Conservation (phyloP, 2,888 invertebrate genomes). For the Desoria tigrina region DNA sequence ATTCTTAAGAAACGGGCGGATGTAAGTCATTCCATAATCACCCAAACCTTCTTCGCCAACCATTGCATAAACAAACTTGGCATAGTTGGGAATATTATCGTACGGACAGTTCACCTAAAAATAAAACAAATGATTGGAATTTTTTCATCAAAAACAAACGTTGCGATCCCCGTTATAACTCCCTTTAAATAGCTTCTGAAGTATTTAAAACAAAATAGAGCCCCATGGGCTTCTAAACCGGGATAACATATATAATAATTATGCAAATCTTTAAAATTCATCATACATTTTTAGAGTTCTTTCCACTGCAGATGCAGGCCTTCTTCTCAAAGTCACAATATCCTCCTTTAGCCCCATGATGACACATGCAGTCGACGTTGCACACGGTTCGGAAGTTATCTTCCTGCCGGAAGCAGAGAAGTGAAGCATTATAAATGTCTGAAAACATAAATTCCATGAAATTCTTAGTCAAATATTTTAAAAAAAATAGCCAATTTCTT, state of each 20-base stretch:
- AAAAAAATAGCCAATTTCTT: no score
- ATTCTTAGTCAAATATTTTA: no score
- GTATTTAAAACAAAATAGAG: no score
- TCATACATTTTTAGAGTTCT: not conserved
- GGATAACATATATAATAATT: no score
- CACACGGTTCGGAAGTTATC: not conserved
- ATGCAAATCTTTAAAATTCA: no score
- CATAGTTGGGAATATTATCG: not conserved
- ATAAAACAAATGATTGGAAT: no score
- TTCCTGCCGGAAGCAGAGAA: not conserved
- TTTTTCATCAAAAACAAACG: no score
- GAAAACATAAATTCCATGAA: no score
- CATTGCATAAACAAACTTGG: not conserved
- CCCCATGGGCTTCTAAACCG: no score
- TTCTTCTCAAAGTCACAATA: not conserved
- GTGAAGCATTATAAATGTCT: no score
- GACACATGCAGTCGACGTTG: slow-evolving; percentile 3
- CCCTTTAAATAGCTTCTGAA: no score
- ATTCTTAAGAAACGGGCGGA: not conserved
- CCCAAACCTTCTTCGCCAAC: not conserved
- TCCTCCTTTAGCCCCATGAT: not conserved
- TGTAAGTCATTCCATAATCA: not conserved
- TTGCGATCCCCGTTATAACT: no score
- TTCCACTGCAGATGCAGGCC: not conserved
- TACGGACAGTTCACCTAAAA: not conserved